Base-by-base conservation (phyloP, 2,797 vertebrate genomes). In the Arrhamphus sclerolepis region DNA sequence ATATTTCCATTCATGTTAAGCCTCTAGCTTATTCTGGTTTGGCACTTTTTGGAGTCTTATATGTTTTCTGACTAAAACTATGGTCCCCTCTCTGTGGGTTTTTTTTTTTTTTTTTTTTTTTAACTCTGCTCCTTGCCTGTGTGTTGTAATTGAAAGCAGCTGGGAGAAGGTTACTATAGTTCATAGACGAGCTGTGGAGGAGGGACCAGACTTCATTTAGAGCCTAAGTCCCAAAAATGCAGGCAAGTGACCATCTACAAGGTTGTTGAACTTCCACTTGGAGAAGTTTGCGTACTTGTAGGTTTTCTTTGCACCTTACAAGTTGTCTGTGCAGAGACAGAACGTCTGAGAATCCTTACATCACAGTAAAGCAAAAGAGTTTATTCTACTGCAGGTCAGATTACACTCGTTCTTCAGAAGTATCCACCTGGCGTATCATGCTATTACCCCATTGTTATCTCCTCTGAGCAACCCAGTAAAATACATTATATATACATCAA, bases 61-160 rank as follows among this genome's bases (percentile, higher is more conserved):
- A 39, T 77, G 74, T 77, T 60, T 72, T 80, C 17, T 73, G 57
- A 72, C 70, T 59, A 53, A 48, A 75, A 62, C 65, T 54, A 22
- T 66, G 34, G 2, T 69, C 67, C 57, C 61, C 10, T 75, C 70
- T 60, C 61, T 66, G 59, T 76, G 71, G 54, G 66, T 44, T 48
- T 51, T 56, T 43, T 9, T 75, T 60, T 53, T 40, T 72, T 62
- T 75, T 67, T 71, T 50, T 75, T 42, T 39, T 29, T 34, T n/a
- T n/a, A 31, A 38, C 8, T 3, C 34, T 38, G 34, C 34, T 38
- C 7, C 34, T 67, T 72, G 72, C 55, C 73, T 75, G 64, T 62
- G 65, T 80, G 75, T 87, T 88, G 84, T 92, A 92, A 93, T 91
- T 92, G 89, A 86, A 91, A 91, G 87, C 92, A 93, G 93, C 89